Percentiles rank a stretch among this genome's conserved stretches.
phyloP scores from a whole-genome alignment of 2,888 invertebrate species.

The Cosmia trapezina region DNA sequence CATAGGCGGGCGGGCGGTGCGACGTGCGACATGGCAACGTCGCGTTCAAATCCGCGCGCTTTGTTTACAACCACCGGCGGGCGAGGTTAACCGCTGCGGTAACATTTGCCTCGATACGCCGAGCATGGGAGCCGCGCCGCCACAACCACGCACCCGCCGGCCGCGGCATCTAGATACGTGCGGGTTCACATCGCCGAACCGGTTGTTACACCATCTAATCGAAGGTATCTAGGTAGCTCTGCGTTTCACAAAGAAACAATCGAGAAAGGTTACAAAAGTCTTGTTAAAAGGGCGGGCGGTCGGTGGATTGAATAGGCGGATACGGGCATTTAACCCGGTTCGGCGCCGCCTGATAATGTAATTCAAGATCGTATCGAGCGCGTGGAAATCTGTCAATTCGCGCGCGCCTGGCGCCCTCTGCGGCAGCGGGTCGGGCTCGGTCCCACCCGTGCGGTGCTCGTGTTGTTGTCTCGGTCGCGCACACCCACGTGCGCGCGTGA shows the following conservation, averaged over 20 bases:
- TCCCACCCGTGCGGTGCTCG: conserved; percentile 68
- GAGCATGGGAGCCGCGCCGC: conserved; percentile 53
- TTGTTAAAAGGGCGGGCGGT: conserved; percentile 54
- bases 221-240: conserved; percentile 47
- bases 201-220: conserved; percentile 61
- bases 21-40: conserved; percentile 80
- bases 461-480: conserved; percentile 78
- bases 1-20: conserved; percentile 68
- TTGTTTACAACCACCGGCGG: conserved; percentile 82
- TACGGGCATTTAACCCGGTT: conserved; percentile 75
- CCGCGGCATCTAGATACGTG: conserved; percentile 54
- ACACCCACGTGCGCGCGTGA: conserved; percentile 87
- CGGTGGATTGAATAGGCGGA: conserved; percentile 67
- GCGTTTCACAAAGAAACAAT: conserved; percentile 59
- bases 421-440: conserved; percentile 67
- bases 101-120: conserved; percentile 66
- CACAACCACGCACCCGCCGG: conserved; percentile 47
- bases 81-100: conserved; percentile 77
- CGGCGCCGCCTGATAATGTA: conserved; percentile 78
- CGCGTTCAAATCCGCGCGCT: conserved; percentile 79
- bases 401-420: conserved; percentile 77
- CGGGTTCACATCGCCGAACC: conserved; percentile 57
- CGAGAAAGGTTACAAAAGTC: conserved; percentile 56
- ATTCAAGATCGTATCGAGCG: conserved; percentile 88
- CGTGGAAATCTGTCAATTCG: conserved; percentile 86